These are phyloP conservation scores for Zoanthus sociatus DNA, from an alignment of 92 coral and sea anemone genomes.

Conservation along the genomic window DNA sequence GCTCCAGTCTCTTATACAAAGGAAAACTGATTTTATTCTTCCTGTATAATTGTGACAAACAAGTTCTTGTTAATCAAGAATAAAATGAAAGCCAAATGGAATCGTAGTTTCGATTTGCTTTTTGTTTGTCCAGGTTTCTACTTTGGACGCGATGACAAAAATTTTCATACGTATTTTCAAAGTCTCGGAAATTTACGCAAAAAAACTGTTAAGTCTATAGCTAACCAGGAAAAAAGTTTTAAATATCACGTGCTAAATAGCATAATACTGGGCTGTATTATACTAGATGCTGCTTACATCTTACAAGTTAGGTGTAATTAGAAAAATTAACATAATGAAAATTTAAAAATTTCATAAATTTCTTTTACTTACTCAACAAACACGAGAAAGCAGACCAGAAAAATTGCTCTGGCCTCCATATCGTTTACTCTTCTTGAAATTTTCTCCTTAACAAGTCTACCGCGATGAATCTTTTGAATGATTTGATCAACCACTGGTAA, in stretches of 20 bases:
- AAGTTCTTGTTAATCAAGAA: background rate
- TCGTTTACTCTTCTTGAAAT: conserved; percentile 2
- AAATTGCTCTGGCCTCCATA: conserved; percentile 12
- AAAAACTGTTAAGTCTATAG: conserved; percentile 1
- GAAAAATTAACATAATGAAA: background rate
- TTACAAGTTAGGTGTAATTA: conserved; percentile 2
- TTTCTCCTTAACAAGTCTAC: conserved; percentile 41
- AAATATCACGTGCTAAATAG: background rate
- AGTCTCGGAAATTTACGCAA: conserved; percentile 19
- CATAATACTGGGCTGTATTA: background rate
- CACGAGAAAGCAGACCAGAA: conserved; percentile 14
- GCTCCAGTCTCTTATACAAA: background rate
- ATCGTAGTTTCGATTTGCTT: conserved; percentile 1
- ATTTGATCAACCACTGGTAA: conserved; percentile 46
- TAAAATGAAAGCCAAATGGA: background rate
- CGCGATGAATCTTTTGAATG: conserved; percentile 39
- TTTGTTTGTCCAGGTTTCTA: conserved; percentile 9
- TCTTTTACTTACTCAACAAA: conserved; percentile 25
- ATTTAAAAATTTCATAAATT: background rate
- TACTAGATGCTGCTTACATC: background rate
- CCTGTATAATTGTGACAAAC: background rate
- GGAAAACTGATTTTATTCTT: background rate
- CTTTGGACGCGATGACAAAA: conserved; percentile 40
- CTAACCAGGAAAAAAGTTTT: background rate
- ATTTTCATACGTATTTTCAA: conserved; percentile 36